Conservation (phyloP, 2,888 invertebrate genomes). For the Cantharis rustica region DNA sequence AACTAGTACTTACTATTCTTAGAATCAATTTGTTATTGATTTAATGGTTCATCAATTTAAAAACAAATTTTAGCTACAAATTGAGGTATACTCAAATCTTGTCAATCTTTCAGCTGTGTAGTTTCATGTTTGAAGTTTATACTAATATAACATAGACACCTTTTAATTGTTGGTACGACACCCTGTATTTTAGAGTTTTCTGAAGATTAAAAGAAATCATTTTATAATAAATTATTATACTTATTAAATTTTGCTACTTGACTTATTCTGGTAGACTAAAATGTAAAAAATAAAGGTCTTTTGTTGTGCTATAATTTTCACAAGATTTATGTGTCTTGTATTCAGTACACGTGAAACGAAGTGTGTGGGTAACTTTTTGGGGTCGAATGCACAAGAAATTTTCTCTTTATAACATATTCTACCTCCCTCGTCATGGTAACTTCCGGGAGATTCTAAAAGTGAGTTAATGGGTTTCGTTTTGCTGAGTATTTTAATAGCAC, state of each 20-base stretch:
- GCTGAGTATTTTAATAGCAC: neutral
- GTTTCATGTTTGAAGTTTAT: no score
- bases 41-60: no score
- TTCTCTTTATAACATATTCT: constrained; percentile 26
- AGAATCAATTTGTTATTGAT: no score
- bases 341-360: constrained; percentile 28
- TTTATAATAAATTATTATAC: neutral
- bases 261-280: neutral
- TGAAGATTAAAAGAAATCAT: neutral
- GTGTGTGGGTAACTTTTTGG: constrained; percentile 39
- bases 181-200: no score
- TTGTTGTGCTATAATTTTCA: constrained; percentile 2
- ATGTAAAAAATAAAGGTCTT: neutral
- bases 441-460: constrained; percentile 13
- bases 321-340: constrained; percentile 26
- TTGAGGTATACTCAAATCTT: no score
- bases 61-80: no score
- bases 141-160: no score
- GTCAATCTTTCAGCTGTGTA: no score
- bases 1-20: no score
- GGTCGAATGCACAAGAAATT: constrained; percentile 28
- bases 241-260: neutral
- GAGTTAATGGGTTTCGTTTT: constrained; percentile 1
- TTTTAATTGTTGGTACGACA: no score
- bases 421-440: constrained; percentile 21